Base-by-base conservation (phyloP, 2,888 invertebrate genomes). In the Rhamphomyia laevipes region DNA sequence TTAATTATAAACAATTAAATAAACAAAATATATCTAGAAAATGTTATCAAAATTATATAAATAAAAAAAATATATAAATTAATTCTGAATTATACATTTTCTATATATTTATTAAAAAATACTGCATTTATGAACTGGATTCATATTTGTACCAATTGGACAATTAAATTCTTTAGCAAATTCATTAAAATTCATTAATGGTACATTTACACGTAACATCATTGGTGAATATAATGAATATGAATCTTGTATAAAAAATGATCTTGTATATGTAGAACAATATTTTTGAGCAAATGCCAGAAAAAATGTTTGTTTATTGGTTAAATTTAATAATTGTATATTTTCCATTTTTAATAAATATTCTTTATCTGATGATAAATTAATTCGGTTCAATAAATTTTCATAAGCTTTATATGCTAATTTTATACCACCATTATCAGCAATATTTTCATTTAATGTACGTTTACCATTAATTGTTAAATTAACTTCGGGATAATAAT, bases 181-280 rank as follows among this genome's bases (percentile, higher is more conserved):
- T 33, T 45, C 43, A 17, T 47, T 10, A 46, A 46, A 46, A 35
- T 50, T 52, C 12, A 43, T 43, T 9, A 52, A 21, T 12, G 45
- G 23, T 15, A 35, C 48, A 35, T 43, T 46, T 1, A 50, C 50
- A 13, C 52, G 42, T 23, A 33, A 16, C 13, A 40, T 40, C 17
- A 11, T 12, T 18, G 13, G 11, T 11, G 40, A 18, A 40, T 40
- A 40, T 83, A 81, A 21, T 77, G 77, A 0, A 81, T 81, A 37
- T 81, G 77, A 62, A 82, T 81, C 5, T 63, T 67, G 10, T 78
- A 80, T 1, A 78, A 78, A 11, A 76, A 68, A 54, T 81, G 75
- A 47, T 76, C 63, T 18, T 16, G 16, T 37, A 16, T 38, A n/a
- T 18, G 17, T 40, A 12, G 40, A 13, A 18, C 54, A 54, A 38